Evolutionary conservation across 1,140 invertebrate species (phyloP).

Genomic region (Holotrichia oblita): DNA sequence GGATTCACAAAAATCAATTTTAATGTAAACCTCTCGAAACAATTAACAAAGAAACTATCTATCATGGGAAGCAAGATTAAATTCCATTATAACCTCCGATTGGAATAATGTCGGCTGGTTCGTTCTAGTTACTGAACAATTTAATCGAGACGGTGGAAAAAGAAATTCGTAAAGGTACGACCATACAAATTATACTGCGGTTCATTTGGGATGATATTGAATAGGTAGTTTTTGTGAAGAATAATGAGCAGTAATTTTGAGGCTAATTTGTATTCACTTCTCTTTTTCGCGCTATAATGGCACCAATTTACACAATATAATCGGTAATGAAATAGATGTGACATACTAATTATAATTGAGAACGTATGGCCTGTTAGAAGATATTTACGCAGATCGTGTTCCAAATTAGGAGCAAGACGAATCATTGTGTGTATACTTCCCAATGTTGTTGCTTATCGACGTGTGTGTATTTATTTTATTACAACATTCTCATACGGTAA

Average conservation of each 20-base stretch:
- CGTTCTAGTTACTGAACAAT: constrained; percentile 22
- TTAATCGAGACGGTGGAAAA: constrained; percentile 4
- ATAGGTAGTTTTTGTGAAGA: neutral
- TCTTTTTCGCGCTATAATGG: neutral
- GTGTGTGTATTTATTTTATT: no score
- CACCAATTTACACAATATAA: constrained; percentile 16
- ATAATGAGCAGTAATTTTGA: constrained; percentile 2
- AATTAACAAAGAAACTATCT: neutral
- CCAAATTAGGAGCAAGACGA: no score
- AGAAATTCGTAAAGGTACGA: constrained; percentile 24
- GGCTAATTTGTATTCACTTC: neutral
- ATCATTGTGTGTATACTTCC: no score
- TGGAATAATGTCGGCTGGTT: neutral
- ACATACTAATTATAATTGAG: neutral
- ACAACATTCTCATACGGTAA: no score
- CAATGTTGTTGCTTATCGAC: no score
- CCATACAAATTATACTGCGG: neutral
- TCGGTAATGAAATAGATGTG: neutral
- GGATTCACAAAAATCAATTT: no score
- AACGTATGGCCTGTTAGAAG: neutral
- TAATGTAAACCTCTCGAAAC: no score
- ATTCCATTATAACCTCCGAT: neutral
- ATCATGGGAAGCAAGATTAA: neutral
- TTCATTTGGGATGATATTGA: neutral
- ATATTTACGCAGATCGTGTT: no score